phyloP scores from a whole-genome alignment of 2,113 vertebrate genomes.

The Vidua macroura region DNA sequence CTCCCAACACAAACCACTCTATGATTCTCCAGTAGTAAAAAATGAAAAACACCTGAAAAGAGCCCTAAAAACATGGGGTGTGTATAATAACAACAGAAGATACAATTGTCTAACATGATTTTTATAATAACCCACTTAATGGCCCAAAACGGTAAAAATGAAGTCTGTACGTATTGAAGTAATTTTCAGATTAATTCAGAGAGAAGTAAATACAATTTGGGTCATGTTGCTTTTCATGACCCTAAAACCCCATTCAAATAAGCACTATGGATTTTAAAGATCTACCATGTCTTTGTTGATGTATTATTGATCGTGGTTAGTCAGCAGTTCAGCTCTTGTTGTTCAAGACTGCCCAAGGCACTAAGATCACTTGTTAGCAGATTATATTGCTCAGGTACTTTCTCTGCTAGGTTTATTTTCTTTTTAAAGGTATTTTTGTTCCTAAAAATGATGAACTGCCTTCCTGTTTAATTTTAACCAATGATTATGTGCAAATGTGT shows the following conservation, averaged over 20 bases:
- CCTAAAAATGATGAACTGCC: not conserved
- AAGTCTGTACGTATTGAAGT: not conserved
- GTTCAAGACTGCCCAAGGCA: not conserved
- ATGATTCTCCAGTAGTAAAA: not conserved
- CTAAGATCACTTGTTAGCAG: not conserved
- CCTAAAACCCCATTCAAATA: not conserved
- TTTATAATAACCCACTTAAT: not conserved
- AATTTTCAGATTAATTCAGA: conserved; percentile 5
- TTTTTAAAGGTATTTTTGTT: not conserved
- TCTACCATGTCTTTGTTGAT: not conserved
- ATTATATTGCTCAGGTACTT: not conserved
- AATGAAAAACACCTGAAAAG: not conserved
- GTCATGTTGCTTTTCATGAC: conserved; percentile 10
- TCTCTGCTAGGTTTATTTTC: not conserved
- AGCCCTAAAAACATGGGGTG: not conserved
- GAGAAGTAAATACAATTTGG: conserved; percentile 42
- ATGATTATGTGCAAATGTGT: not conserved
- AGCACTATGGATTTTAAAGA: conserved; percentile 54
- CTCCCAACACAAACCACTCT: not conserved
- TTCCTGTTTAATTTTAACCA: not conserved
- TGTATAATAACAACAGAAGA: not conserved
- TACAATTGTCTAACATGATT: not conserved
- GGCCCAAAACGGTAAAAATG: not conserved
- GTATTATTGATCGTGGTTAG: conserved; percentile 35
- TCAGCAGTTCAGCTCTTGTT: conserved; percentile 34